Evolutionary conservation across 2,797 vertebrate species (phyloP), one percentile per base, ranked within the genome.

Genomic region (Craterocephalus amniculus): DNA sequence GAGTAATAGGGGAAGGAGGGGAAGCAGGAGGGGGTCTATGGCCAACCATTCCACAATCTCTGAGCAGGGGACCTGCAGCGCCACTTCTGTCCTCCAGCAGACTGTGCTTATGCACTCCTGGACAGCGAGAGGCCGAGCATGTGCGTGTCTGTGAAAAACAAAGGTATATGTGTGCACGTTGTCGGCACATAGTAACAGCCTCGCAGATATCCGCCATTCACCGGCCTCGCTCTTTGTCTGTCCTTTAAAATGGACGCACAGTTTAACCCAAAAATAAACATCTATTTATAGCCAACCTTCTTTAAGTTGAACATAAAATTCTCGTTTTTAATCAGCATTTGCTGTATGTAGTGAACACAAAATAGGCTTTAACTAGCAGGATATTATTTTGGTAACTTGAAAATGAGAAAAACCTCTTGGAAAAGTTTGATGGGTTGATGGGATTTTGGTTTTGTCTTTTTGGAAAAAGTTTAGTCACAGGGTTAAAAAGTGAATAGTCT

Each of bases 31-130:
- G 62, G 56, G 48, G 84, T 85, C 86, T 81, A 78, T 86, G 87
- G 86, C 89, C 91, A 70, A 90, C 90, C 85, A 91, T 89, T 89
- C 90, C 89, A 92, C 89, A 91, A 81, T 92, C 86, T 88, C 89
- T 84, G 79, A 79, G 87, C 82, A 84, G 78, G 80, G 82, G 92
- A 90, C 84, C 88, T 88, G 87, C 89, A 89, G 87, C 80, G 76
- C 81, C 80, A 78, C 85, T 78, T 77, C 87, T 83, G 89, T 92
- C 88, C 89, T 88, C 89, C 86, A 91, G 86, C 81, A 88, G 86
- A 84, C 86, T 82, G 78, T 82, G 75, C 76, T 84, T 86, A 84
- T 78, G 87, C 76, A 86, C 75, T 85, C 84, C 84, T 80, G 83
- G 79, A 84, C 87, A 85, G 85, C 83, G 87, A 80, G 79, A 83